These are phyloP conservation scores for Fopius arisanus DNA, from an alignment of 1,140 invertebrate species.

Conservation along the genomic window DNA sequence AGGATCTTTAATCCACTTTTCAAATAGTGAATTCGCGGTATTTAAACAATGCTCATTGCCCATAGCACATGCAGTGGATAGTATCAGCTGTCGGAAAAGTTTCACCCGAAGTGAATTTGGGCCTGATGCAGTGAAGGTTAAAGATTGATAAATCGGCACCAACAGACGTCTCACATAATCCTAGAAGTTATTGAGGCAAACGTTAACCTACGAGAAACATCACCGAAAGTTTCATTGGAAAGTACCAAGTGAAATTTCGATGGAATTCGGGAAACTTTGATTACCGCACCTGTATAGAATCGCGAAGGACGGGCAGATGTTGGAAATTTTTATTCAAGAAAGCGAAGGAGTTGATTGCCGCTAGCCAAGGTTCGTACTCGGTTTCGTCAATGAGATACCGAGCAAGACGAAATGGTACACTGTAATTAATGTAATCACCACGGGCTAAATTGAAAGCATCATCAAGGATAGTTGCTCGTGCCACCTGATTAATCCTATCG, in stretches of 20 bases:
- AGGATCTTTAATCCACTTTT: constrained; percentile 39
- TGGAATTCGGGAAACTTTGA: constrained; percentile 23
- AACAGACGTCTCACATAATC: constrained; percentile 35
- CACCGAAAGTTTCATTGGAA: neutral
- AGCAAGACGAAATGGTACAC: constrained; percentile 61
- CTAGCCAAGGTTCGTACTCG: constrained; percentile 68
- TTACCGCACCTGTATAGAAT: constrained; percentile 37
- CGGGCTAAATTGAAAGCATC: constrained; percentile 69
- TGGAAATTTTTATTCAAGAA: constrained; percentile 51
- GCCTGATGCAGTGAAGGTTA: constrained; percentile 34
- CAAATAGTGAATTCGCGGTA: constrained; percentile 38
- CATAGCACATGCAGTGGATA: constrained; percentile 41
- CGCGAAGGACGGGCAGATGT: constrained; percentile 17
- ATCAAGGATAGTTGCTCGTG: constrained; percentile 70
- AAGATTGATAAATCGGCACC: constrained; percentile 36
- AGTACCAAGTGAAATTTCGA: constrained; percentile 7
- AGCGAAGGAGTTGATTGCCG: constrained; percentile 53
- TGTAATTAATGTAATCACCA: constrained; percentile 57
- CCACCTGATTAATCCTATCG: constrained; percentile 57
- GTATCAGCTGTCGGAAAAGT: constrained; percentile 39
- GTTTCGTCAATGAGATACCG: constrained; percentile 65
- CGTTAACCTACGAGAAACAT: neutral
- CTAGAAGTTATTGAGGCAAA: constrained; percentile 33
- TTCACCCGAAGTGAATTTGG: constrained; percentile 31
- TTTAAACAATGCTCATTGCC: constrained; percentile 40